phyloP scores from a whole-genome alignment of 1,140 invertebrate species.

The Drosophila burlai region DNA sequence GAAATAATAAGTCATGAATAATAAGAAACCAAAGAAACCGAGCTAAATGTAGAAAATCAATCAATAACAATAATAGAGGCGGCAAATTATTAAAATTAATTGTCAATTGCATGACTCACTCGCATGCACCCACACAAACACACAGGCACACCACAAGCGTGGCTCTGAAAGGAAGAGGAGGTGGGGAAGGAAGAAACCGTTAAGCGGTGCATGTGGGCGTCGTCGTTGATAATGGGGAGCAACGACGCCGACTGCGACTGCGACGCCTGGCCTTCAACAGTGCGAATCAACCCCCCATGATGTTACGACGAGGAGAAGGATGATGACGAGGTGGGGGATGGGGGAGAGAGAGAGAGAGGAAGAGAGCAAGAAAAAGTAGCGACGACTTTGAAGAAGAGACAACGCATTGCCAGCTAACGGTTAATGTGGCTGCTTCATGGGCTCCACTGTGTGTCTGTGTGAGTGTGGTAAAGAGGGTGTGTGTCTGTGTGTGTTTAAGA shows the following conservation, averaged over 20 bases:
- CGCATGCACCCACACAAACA: slow-evolving; percentile 22
- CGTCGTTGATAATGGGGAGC: slow-evolving; percentile 40
- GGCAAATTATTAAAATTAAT: slow-evolving; percentile 52
- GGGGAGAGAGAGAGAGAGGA: slow-evolving; percentile 3
- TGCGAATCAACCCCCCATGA: slow-evolving; percentile 74
- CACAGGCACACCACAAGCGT: slow-evolving; percentile 1
- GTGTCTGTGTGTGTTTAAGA: slow-evolving; percentile 15
- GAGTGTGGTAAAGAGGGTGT: slow-evolving; percentile 11
- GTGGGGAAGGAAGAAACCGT: slow-evolving; percentile 38
- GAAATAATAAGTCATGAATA: slow-evolving; percentile 6
- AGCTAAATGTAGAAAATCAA: slow-evolving; percentile 13
- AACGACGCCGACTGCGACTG: slow-evolving; percentile 33
- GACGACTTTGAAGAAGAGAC: slow-evolving; percentile 30
- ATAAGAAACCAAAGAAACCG: slow-evolving; percentile 4
- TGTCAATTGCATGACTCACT: slow-evolving; percentile 71
- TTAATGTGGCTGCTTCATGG: slow-evolving; percentile 42
- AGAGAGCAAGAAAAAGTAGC: slow-evolving; percentile 17
- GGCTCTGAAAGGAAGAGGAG: slow-evolving; percentile 24
- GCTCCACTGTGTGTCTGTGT: background rate
- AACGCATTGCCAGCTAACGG: slow-evolving; percentile 60
- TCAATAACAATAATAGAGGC: slow-evolving; percentile 26
- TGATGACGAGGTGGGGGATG: slow-evolving; percentile 4
- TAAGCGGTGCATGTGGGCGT: slow-evolving; percentile 79
- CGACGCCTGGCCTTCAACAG: slow-evolving; percentile 73
- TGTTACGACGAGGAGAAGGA: slow-evolving; percentile 25